Conservation (phyloP, 2,113 vertebrate species). For the Parus major region DNA sequence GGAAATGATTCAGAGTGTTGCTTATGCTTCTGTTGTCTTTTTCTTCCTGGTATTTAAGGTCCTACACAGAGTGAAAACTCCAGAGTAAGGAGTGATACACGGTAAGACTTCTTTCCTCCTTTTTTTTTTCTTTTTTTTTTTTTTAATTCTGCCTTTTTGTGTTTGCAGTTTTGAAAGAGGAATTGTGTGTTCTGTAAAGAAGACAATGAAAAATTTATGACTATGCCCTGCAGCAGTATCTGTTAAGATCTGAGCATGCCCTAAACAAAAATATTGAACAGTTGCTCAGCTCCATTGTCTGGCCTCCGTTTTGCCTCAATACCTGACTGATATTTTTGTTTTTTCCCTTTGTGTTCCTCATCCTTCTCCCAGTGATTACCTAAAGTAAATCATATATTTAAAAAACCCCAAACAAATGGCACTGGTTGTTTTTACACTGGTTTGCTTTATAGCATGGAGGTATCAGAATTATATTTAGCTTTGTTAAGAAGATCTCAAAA, state of each 20-base stretch:
- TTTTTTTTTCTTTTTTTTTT: neutral
- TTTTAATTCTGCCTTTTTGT: neutral
- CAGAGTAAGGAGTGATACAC: conserved; percentile 77
- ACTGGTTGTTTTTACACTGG: neutral
- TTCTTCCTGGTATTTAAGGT: conserved; percentile 71
- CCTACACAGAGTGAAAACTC: conserved; percentile 80
- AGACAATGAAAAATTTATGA: neutral
- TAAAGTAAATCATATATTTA: neutral
- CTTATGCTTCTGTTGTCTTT: neutral
- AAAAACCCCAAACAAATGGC: neutral
- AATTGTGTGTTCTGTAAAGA: neutral
- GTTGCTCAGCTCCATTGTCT: neutral
- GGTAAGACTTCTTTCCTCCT: conserved; percentile 40
- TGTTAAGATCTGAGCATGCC: neutral
- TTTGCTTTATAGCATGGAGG: neutral
- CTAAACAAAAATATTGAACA: neutral
- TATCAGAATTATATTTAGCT: neutral
- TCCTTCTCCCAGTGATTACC: neutral
- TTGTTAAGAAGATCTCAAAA: neutral
- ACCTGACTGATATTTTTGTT: neutral
- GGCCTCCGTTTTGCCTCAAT: neutral
- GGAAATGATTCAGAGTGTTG: neutral
- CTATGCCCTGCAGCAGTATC: neutral
- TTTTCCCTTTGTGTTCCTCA: neutral
- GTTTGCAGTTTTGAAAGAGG: neutral